phyloP scores from a whole-genome alignment of 2,888 invertebrate genomes.

The Megastigmus dorsalis region DNA sequence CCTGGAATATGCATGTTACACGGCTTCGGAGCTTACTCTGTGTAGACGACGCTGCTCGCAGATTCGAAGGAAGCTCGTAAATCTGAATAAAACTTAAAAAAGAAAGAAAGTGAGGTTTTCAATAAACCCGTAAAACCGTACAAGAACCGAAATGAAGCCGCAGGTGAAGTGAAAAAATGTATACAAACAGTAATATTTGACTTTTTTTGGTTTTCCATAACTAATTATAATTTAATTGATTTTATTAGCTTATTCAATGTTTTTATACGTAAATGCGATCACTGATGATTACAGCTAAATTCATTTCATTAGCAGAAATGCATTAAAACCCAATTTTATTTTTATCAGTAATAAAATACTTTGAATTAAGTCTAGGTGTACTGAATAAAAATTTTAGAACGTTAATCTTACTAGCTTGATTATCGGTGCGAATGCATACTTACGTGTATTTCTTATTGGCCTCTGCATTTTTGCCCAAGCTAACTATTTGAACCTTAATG shows the following conservation, averaged over 20 bases:
- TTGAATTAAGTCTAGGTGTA: no score
- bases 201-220: background rate
- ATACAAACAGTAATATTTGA: background rate
- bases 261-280: no score
- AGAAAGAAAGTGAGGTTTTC: constrained; percentile 32
- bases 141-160: constrained; percentile 15
- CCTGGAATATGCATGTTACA: constrained; percentile 56
- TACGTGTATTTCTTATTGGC: no score
- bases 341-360: no score
- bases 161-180: constrained; percentile 28
- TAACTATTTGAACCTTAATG: no score
- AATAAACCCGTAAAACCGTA: constrained; percentile 39
- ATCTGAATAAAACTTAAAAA: constrained; percentile 45
- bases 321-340: no score
- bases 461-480: no score
- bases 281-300: no score
- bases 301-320: no score
- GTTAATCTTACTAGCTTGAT: no score
- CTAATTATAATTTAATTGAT: background rate
- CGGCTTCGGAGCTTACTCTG: constrained; percentile 34
- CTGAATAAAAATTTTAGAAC: no score
- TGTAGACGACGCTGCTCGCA: constrained; percentile 35
- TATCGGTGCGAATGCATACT: no score
- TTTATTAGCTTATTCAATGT: background rate
- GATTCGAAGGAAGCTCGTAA: constrained; percentile 52